A percentile compares a stretch with the other conserved stretches of the same genome.
Evolutionary conservation across 2,797 vertebrate species (phyloP).

Genomic region (Spizella passerina): DNA sequence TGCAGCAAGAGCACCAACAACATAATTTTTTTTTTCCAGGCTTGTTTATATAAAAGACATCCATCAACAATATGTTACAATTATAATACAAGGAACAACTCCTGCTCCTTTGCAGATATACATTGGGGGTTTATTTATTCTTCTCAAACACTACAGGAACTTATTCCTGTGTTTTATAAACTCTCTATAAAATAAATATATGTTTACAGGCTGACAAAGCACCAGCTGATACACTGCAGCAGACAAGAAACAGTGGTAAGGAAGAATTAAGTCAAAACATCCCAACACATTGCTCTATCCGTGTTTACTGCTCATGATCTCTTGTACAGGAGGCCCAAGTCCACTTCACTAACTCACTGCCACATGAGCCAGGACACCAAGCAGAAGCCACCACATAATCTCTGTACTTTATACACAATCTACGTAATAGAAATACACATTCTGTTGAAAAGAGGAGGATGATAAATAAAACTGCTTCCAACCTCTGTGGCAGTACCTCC

Average conservation of each 20-base stretch:
- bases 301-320: background rate
- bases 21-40: background rate
- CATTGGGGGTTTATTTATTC: background rate
- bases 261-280: background rate
- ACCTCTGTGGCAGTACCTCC: background rate
- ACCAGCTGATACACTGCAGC: background rate
- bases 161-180: background rate
- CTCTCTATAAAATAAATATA: background rate
- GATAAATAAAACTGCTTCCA: background rate
- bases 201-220: background rate
- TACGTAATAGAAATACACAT: fast-evolving
- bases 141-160: background rate
- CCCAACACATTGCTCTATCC: background rate
- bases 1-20: background rate
- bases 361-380: background rate
- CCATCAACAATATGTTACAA: background rate
- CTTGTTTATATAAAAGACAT: background rate
- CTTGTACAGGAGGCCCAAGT: background rate
- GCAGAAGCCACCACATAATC: background rate
- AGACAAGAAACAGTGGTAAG: background rate
- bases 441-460: background rate
- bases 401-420: background rate
- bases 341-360: background rate
- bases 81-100: background rate
- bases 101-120: background rate